Evolutionary conservation across 2,113 vertebrate species (phyloP).

Genomic region (Sturnus vulgaris): DNA sequence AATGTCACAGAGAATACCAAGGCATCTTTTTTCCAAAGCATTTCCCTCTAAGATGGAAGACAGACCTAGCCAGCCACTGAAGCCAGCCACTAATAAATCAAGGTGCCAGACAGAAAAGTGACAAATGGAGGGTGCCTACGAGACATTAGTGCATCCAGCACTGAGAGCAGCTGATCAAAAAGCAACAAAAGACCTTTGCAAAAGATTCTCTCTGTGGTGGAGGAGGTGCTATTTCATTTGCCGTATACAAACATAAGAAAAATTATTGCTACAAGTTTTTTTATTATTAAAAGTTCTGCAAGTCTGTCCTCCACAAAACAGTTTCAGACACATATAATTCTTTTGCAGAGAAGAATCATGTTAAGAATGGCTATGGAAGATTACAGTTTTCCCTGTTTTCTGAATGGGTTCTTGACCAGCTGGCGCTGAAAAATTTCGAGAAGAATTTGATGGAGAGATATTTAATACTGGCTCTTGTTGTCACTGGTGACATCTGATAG

Average conservation of each 20-base stretch:
- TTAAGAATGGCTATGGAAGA: neutral
- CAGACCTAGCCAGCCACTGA: neutral
- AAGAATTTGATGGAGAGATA: conserved; percentile 47
- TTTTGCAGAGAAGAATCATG: neutral
- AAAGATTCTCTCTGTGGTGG: neutral
- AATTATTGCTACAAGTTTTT: neutral
- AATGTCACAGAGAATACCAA: neutral
- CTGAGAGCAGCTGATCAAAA: neutral
- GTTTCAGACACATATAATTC: neutral
- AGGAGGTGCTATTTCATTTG: neutral
- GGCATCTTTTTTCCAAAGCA: neutral
- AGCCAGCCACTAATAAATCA: neutral
- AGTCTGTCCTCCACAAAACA: neutral
- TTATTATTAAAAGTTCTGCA: neutral
- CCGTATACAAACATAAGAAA: neutral
- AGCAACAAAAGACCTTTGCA: neutral
- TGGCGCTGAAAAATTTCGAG: conserved; percentile 13
- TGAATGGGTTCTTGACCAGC: conserved; percentile 29
- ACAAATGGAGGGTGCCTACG: neutral
- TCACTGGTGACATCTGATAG: conserved; percentile 40
- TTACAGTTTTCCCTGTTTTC: neutral
- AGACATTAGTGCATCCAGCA: neutral
- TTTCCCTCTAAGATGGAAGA: neutral
- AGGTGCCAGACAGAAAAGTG: neutral
- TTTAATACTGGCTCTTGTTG: conserved; percentile 25